phyloP scores from a whole-genome alignment of 2,797 vertebrate genomes.

The Chloroceryle inda region DNA sequence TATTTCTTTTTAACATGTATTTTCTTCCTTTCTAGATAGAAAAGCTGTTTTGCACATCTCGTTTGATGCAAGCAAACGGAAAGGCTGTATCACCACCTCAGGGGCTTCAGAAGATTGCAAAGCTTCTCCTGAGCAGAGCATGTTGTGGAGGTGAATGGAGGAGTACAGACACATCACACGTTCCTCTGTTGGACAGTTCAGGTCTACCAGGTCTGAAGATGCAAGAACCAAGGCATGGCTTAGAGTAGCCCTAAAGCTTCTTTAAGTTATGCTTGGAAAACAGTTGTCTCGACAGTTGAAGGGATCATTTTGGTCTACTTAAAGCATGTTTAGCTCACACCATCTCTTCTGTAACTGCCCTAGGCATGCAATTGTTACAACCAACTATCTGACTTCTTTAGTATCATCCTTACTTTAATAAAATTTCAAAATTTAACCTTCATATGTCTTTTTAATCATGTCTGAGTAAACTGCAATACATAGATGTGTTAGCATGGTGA shows the following conservation, averaged over 20 bases:
- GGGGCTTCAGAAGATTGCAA: not conserved
- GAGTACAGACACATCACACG: not conserved
- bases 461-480: not conserved
- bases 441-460: slow-evolving; percentile 2
- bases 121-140: not conserved
- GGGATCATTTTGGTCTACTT: not conserved
- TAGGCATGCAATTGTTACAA: slow-evolving; percentile 18
- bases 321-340: slow-evolving; percentile 6
- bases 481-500: not conserved
- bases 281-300: not conserved
- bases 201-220: not conserved
- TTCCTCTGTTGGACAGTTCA: not conserved
- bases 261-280: slow-evolving; percentile 70
- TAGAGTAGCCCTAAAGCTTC: slow-evolving; percentile 72
- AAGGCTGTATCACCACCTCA: not conserved
- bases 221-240: slow-evolving; percentile 58
- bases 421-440: not conserved
- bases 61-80: not conserved
- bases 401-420: slow-evolving; percentile 36
- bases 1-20: not conserved
- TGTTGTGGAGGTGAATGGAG: not conserved
- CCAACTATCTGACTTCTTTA: not conserved
- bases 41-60: not conserved
- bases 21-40: slow-evolving; percentile 28
- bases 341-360: slow-evolving; percentile 9